These are phyloP conservation scores for Desmodus rotundus DNA, from an alignment of 2,113 vertebrate genomes.

Conservation along the genomic window DNA sequence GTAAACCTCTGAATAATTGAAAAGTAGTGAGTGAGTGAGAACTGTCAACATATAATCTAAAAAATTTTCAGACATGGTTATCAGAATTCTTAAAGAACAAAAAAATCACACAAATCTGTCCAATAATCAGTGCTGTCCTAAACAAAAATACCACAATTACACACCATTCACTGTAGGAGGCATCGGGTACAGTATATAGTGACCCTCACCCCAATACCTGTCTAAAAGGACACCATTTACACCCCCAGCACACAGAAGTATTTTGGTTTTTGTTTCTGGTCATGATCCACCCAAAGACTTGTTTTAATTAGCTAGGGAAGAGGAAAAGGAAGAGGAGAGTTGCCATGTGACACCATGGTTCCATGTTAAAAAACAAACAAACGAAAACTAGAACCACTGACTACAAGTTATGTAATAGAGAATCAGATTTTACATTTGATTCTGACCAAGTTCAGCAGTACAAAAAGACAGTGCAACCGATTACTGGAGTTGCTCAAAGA, in stretches of 20 bases:
- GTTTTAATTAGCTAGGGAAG: neutral
- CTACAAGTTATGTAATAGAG: accelerated
- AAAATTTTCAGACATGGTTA: neutral
- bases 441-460: neutral
- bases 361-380: neutral
- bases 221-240: neutral
- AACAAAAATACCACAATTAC: neutral
- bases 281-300: neutral
- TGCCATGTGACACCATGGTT: neutral
- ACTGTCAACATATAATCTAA: neutral
- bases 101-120: neutral
- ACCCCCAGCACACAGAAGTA: neutral
- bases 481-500: neutral
- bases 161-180: neutral
- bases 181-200: neutral
- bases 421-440: neutral
- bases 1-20: neutral
- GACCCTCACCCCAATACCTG: neutral
- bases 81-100: neutral
- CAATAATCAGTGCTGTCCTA: neutral
- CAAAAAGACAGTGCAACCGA: neutral
- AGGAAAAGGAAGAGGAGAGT: neutral
- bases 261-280: neutral
- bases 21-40: neutral
- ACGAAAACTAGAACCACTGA: neutral